These are phyloP conservation scores for Tauraco hartlaubi DNA, from an alignment of 2,797 vertebrate genomes.

Conservation along the genomic window DNA sequence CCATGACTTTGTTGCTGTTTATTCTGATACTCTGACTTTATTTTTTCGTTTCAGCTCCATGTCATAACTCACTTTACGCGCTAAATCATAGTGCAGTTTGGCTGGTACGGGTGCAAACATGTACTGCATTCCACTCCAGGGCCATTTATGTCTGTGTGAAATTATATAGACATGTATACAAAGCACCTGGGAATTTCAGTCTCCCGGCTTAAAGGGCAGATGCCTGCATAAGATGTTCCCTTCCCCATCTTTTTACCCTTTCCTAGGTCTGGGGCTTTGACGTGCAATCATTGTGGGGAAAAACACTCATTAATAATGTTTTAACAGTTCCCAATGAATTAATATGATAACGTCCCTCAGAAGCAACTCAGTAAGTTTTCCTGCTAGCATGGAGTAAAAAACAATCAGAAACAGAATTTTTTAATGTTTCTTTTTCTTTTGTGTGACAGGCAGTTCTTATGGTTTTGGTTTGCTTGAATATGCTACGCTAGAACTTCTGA, in stretches of 20 bases:
- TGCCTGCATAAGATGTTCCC: not conserved
- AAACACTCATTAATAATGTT: not conserved
- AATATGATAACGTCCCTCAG: not conserved
- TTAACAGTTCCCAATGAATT: not conserved
- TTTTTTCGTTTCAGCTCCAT: slow-evolving; percentile 25
- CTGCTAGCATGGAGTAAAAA: not conserved
- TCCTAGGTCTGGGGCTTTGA: not conserved
- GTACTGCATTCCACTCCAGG: slow-evolving; percentile 50
- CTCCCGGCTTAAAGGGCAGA: slow-evolving; percentile 16
- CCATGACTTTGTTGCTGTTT: slow-evolving; percentile 4
- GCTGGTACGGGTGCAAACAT: slow-evolving; percentile 25
- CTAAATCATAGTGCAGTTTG: slow-evolving; percentile 25
- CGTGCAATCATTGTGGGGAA: not conserved
- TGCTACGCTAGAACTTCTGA: not conserved
- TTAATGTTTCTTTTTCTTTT: not conserved
- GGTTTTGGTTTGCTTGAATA: not conserved
- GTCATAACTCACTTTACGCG: slow-evolving; percentile 18
- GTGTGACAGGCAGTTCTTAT: not conserved
- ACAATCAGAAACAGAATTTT: not conserved
- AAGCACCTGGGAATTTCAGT: slow-evolving; percentile 63
- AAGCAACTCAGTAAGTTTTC: not conserved
- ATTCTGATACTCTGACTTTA: slow-evolving; percentile 23
- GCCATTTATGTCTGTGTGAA: slow-evolving; percentile 50
- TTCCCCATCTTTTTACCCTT: not conserved
- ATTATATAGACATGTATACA: slow-evolving; percentile 33